phyloP scores from a whole-genome alignment of 2,888 invertebrate genomes.

The Dorcus parallelipipedus region DNA sequence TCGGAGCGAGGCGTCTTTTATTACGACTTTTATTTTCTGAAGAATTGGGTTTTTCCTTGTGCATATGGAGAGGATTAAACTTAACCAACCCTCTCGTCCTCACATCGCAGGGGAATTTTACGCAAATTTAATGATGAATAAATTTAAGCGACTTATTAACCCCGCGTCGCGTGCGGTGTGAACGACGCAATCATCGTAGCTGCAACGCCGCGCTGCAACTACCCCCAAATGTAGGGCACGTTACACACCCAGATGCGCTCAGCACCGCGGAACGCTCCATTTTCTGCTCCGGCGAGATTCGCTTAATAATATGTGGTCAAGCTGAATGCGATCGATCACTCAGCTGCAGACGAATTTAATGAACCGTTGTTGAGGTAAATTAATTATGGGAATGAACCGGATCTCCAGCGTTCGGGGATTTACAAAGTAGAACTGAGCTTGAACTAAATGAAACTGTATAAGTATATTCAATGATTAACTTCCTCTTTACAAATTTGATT shows the following conservation, averaged over 20 bases:
- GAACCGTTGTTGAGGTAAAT: slow-evolving; percentile 13
- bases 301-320: slow-evolving; percentile 37
- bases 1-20: too few species aligned
- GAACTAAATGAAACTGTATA: too few species aligned
- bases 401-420: too few species aligned
- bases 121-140: too few species aligned
- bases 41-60: too few species aligned
- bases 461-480: too few species aligned
- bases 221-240: slow-evolving; percentile 18
- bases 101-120: too few species aligned
- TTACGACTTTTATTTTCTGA: too few species aligned
- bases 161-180: slow-evolving; percentile 12
- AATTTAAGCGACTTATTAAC: slow-evolving; percentile 11
- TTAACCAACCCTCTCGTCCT: too few species aligned
- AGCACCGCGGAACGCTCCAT: slow-evolving; percentile 30
- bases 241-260: slow-evolving; percentile 30
- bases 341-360: slow-evolving; percentile 27
- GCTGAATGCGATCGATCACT: slow-evolving; percentile 31
- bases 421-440: too few species aligned
- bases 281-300: slow-evolving; percentile 36
- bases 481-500: too few species aligned
- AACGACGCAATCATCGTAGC: slow-evolving; percentile 16
- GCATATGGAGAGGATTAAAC: too few species aligned
- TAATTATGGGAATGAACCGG: not conserved
- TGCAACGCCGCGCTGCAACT: slow-evolving; percentile 15